Evolutionary conservation across 1,140 invertebrate genomes (phyloP), one percentile per base, ranked within the genome.

Genomic region (Cyphomyrmex costatus): DNA sequence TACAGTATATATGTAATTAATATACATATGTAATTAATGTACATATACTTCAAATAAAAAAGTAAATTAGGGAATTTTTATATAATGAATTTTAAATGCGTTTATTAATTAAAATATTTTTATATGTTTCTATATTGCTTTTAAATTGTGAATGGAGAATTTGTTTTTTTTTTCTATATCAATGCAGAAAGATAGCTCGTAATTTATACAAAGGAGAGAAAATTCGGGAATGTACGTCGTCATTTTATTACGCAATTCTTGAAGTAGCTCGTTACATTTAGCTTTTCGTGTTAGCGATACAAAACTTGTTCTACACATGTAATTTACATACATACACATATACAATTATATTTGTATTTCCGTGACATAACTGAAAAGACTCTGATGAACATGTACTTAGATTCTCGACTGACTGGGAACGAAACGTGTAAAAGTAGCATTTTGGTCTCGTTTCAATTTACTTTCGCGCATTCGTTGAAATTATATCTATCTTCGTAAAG

Each of bases 401-500:
- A 46, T 46, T 24, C 7, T n/a, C 0, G 56, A 49, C 21, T n/a
- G 56, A 60, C 10, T 14, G 5, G 42, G 2, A 78, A 33, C 0
- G 5, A 1, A 61, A 27, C 8, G 8, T 12, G 8, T n/a, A 16
- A 63, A 42, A 46, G 19, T 16, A 8, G 5, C 19, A 30, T 4
- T 21, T 27, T 1, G 19, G 19, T 30, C 30, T 1, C 33, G 1
- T 53, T 10, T 58, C 30, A 30, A 36, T 36, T 65, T 19, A 24
- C n/a, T 56, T 74, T 78, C 12, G 36, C 8, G 27, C n/a, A 63
- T 65, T 49, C n/a, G 42, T 78, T 21, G 6, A 19, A 51, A 63
- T 65, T 21, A 77, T 8, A 65, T 1, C 10, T 56, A n/a, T 33
- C 27, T 65, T 21, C 14, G 30, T 12, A n/a, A 27, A 65, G 3